Evolutionary conservation across 2,797 vertebrate species (phyloP), one percentile per base, ranked within the genome.

Genomic region (Chloroceryle amazona): DNA sequence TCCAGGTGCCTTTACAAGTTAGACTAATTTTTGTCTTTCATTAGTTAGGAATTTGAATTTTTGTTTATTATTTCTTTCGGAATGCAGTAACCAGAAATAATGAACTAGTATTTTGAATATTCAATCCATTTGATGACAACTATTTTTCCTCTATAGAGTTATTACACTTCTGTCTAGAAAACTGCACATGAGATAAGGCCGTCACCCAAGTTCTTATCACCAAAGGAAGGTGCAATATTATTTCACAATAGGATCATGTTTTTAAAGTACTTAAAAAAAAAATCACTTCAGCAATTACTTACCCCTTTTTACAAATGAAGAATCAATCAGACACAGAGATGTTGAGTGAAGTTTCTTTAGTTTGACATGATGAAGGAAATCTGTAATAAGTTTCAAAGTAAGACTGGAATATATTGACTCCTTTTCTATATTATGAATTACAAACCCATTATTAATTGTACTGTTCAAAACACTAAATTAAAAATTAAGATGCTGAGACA

Each of bases 1-100:
- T 55, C 39, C 52, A 79, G 52, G 41, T 91, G 28, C 95, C 57
- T 89, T 95, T 81, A 78, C 35, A 80, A 95, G 62, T 92, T 88
- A 88, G 65, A 80, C 68, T 86, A 19, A 29, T 92, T 93, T 95
- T 93, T 51, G 7, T 66, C 35, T 79, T 75, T 73, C 42, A 44
- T 90, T 71, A 61, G 68, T 39, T 68, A 86, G 17, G 28, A 62
- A 91, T 85, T 88, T 90, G 68, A 84, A 51, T 15, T 89, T 92
- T 81, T 81, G 5, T 41, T 73, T 85, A 73, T 85, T 86, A 57
- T 49, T 79, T 89, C 66, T 46, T 78, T 90, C 58, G 72, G 46
- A 84, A 79, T 46, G 6, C 31, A 60, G 7, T 52, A 95, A 61
- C 13, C 39, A 73, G 80, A 88, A 49, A 39, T 44, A 55, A 51